Percentiles rank a stretch among this genome's conserved stretches.
phyloP scores from a whole-genome alignment of 2,888 invertebrate genomes.

The Ceratothoa steindachneri region DNA sequence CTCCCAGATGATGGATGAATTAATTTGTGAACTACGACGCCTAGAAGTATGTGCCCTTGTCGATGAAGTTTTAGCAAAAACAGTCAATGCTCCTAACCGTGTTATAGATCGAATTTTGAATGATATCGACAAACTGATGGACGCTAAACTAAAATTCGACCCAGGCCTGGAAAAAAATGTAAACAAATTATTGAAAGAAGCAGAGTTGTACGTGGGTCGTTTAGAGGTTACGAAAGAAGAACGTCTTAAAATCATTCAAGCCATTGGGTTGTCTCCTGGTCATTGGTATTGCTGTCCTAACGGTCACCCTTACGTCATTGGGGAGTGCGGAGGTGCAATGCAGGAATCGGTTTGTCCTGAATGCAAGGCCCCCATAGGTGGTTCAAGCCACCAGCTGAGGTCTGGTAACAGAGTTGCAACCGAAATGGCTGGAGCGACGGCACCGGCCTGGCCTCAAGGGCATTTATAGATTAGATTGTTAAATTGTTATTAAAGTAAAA shows the following conservation, averaged over 20 bases:
- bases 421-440: slow-evolving; percentile 19
- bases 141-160: background rate
- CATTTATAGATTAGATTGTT: too few relatives aligned
- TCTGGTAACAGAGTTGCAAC: slow-evolving; percentile 16
- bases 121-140: background rate
- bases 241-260: slow-evolving; percentile 58
- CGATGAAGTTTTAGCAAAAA: background rate
- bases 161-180: slow-evolving; percentile 14
- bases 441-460: background rate
- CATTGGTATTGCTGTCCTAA: slow-evolving; percentile 71
- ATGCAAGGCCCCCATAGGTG: slow-evolving; percentile 60
- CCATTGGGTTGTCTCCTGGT: slow-evolving; percentile 59
- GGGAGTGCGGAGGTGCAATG: slow-evolving; percentile 66
- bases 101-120: background rate
- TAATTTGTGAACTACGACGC: slow-evolving; percentile 3
- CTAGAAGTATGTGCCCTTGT: background rate
- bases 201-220: slow-evolving; percentile 21
- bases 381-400: slow-evolving; percentile 38
- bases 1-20: background rate
- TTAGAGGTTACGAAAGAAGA: slow-evolving; percentile 55
- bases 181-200: slow-evolving; percentile 16
- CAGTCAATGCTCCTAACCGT: too few relatives aligned
- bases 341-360: slow-evolving; percentile 58
- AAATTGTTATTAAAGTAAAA: too few relatives aligned
- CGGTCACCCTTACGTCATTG: slow-evolving; percentile 65